phyloP scores from a whole-genome alignment of 2,113 vertebrate species.

The Aphelocoma coerulescens region DNA sequence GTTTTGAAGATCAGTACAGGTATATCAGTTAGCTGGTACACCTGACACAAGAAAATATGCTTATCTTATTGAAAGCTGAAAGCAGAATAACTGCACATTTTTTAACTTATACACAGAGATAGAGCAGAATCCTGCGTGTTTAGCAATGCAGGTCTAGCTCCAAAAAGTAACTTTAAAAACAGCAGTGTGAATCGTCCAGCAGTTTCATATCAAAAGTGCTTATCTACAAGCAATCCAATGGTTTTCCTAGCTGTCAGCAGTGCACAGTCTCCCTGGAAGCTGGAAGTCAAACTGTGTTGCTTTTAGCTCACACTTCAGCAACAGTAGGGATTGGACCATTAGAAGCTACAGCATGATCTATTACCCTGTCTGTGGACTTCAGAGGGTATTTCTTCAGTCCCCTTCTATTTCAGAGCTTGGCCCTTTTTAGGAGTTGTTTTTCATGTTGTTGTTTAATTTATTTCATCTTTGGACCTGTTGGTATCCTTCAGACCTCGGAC shows the following conservation, averaged over 20 bases:
- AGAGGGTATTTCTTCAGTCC: neutral
- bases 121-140: neutral
- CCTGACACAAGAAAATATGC: neutral
- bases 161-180: neutral
- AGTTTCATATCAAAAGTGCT: neutral
- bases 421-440: neutral
- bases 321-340: neutral
- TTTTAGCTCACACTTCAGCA: neutral
- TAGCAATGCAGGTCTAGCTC: neutral
- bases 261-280: neutral
- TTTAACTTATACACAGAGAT: neutral
- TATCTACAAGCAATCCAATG: rapidly evolving
- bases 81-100: neutral
- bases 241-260: neutral
- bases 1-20: neutral
- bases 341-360: neutral
- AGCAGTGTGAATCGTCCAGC: neutral
- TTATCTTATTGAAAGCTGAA: neutral
- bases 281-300: neutral
- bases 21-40: neutral
- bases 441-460: neutral
- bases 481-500: neutral
- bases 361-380: neutral
- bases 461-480: neutral
- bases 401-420: neutral